Conservation (phyloP, 2,113 vertebrate genomes). For the Trematomus loennbergii region DNA sequence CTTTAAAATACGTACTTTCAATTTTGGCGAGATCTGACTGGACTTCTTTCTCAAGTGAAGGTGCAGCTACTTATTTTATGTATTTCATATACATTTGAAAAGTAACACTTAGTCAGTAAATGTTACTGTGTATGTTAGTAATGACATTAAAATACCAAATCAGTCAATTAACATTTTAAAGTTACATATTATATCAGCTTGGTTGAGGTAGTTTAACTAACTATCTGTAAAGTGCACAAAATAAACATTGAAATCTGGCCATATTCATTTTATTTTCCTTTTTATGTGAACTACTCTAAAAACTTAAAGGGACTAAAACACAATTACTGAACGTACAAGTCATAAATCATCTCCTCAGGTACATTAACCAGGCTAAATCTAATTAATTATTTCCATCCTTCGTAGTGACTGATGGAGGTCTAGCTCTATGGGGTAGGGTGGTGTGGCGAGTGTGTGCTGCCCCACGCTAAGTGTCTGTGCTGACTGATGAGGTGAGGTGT, state of each 20-base stretch:
- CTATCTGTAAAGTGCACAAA: not conserved
- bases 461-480: slow-evolving; percentile 33
- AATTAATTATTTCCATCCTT: slow-evolving; percentile 14
- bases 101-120: too few relatives aligned
- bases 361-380: slow-evolving; percentile 15
- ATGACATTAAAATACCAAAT: too few relatives aligned
- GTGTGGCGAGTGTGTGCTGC: slow-evolving; percentile 5
- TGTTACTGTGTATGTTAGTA: too few relatives aligned
- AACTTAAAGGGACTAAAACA: not conserved
- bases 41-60: not conserved
- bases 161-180: too few relatives aligned
- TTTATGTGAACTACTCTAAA: not conserved
- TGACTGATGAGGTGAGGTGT: slow-evolving; percentile 77
- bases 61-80: too few relatives aligned
- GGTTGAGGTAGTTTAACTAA: not conserved
- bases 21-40: too few relatives aligned
- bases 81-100: too few relatives aligned
- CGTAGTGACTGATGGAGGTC: slow-evolving; percentile 33
- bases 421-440: slow-evolving; percentile 24
- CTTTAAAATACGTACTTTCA: too few relatives aligned
- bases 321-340: not conserved
- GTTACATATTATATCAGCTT: too few relatives aligned
- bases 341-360: not conserved
- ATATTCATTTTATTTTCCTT: not conserved
- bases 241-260: not conserved